Percentiles rank a stretch among this genome's conserved stretches.
Evolutionary conservation across 2,797 vertebrate species (phyloP).

Genomic region (Poeciliopsis paucimaculata): DNA sequence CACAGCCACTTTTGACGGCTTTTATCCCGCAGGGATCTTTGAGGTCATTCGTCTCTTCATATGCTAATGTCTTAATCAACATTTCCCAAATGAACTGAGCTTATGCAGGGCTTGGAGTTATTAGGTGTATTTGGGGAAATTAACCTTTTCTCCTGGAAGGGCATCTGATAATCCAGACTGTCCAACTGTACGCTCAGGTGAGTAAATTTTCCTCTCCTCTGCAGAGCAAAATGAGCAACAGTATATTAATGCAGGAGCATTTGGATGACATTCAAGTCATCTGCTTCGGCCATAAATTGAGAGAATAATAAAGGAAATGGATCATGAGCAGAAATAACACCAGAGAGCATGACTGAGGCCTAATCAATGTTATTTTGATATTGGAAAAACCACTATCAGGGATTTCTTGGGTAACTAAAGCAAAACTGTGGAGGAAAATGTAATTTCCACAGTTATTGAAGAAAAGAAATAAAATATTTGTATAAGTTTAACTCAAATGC

Average conservation of each 20-base stretch:
- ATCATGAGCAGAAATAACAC: neutral
- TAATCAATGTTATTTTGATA: constrained; percentile 25
- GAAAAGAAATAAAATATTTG: neutral
- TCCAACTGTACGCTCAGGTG: neutral
- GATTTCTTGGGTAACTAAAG: neutral
- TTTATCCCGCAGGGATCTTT: constrained; percentile 67
- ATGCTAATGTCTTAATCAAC: constrained; percentile 79
- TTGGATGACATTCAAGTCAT: constrained; percentile 13
- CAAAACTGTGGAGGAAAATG: neutral
- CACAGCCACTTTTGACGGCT: constrained; percentile 69
- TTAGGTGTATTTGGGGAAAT: constrained; percentile 67
- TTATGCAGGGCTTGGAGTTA: constrained; percentile 54
- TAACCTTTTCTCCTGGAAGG: constrained; percentile 67
- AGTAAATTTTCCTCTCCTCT: neutral
- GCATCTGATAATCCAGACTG: constrained; percentile 38
- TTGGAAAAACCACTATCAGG: constrained; percentile 7
- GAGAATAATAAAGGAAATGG: constrained; percentile 12
- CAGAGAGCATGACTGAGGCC: neutral
- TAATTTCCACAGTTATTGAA: neutral
- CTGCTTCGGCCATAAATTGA: neutral
- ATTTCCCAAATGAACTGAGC: constrained; percentile 62
- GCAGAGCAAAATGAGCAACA: constrained; percentile 13
- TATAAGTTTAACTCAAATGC: constrained; percentile 10
- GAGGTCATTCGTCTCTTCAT: constrained; percentile 75
- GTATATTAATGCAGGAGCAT: constrained; percentile 4